Evolutionary conservation across 2,888 invertebrate genomes (phyloP).

Genomic region (Entomobrya multifasciata): DNA sequence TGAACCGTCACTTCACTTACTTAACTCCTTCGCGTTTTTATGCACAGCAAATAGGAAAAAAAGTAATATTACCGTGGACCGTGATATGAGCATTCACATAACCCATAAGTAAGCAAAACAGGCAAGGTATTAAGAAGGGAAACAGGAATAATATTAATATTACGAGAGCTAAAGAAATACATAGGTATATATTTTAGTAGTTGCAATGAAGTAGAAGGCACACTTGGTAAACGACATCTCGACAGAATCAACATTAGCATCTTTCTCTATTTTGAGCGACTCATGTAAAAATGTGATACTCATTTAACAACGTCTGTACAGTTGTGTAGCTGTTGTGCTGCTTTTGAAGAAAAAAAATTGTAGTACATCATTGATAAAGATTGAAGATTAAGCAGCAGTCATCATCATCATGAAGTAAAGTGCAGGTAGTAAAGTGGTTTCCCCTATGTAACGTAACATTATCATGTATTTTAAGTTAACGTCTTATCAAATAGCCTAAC

Average conservation of each 20-base stretch:
- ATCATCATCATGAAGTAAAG: conserved; percentile 12
- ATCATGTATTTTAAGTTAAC: neutral
- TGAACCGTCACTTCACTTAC: conserved; percentile 34
- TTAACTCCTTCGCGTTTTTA: too few species aligned
- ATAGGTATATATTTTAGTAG: conserved; percentile 24
- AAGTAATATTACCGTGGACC: neutral
- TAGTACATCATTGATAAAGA: conserved; percentile 36
- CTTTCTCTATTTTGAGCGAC: neutral
- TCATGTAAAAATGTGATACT: conserved; percentile 36
- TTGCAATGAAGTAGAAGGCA: neutral
- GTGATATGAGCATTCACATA: neutral
- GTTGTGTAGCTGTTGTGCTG: conserved; percentile 8
- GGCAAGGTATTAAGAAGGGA: conserved; percentile 52
- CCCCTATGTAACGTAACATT: neutral
- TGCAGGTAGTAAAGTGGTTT: too few species aligned
- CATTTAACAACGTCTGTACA: conserved; percentile 7
- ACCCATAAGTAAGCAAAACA: too few species aligned
- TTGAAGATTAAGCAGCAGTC: neutral
- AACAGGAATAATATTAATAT: conserved; percentile 1
- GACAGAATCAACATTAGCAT: conserved; percentile 23
- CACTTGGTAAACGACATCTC: conserved; percentile 53
- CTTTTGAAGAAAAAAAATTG: neutral
- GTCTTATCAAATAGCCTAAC: conserved; percentile 3
- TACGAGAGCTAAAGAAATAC: conserved; percentile 34
- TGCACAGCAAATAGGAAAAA: neutral